Evolutionary conservation across 2,113 vertebrate species (phyloP), one percentile per base, ranked within the genome.

Genomic region (Camarhynchus parvulus): DNA sequence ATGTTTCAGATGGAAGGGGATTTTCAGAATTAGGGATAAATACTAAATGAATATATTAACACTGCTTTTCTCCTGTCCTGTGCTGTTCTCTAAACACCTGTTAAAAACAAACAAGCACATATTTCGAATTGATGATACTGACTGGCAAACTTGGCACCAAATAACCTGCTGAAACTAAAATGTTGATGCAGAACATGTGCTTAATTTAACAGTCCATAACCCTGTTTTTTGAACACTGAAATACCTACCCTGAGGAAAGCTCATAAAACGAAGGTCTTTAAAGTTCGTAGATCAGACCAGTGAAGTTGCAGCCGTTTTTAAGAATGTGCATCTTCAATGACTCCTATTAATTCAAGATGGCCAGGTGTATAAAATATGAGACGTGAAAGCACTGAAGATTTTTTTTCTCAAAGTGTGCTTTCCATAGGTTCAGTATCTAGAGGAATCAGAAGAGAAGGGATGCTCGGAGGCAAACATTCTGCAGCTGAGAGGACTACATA

Each of bases 141-240:
- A 96, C 92, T 96, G 95, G 92, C 91, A 97, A 95, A 90, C 94
- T 85, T 97, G 95, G 96, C 94, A 94, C 89, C 94, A 87, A 69
- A 63, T 96, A 78, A 96, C 92, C 97, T 96, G 94, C 89, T 95
- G 92, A 91, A 97, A 94, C 84, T 91, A 93, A 97, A 96, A 97
- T 95, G 96, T 96, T 96, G 94, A 35, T 92, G 95, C 74, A 95
- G 95, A 97, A 94, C 88, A 94, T 91, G 92, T 95, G 91, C 94
- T 98, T 96, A 96, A 94, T 89, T 96, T 97, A 97, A 97, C 91
- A 97, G 96, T 91, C 96, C 90, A 61, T 97, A 97, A 93, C 91
- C 74, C 79, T 96, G 92, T 92, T 97, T 97, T 97, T 92, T 49
- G 80, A 97, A 95, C 81, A 96, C 42, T 94, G 90, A 92, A 96